phyloP scores from a whole-genome alignment of 2,113 vertebrate species.

The Camelus dromedarius region DNA sequence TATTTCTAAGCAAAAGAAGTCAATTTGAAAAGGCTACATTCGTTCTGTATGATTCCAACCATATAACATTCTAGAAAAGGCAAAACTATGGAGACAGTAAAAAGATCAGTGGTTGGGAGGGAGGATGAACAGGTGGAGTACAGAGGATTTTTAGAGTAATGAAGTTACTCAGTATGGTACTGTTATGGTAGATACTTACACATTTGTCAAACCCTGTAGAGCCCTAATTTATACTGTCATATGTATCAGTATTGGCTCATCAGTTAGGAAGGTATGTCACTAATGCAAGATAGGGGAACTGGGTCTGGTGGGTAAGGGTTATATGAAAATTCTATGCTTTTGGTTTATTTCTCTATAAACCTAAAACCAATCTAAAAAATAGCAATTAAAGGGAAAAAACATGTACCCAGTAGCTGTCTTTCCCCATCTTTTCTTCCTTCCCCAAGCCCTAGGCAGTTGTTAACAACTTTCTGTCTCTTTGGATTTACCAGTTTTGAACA shows the following conservation, averaged over 20 bases:
- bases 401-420: not conserved
- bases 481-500: not conserved
- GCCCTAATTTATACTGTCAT: not conserved
- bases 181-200: not conserved
- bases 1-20: not conserved
- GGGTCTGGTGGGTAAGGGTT: no score
- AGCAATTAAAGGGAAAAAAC: not conserved
- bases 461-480: not conserved
- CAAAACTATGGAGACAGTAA: not conserved
- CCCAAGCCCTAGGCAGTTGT: not conserved
- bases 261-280: not conserved
- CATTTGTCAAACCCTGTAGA: not conserved
- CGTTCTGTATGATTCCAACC: not conserved
- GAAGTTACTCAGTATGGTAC: not conserved
- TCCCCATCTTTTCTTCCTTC: not conserved
- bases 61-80: not conserved
- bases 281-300: not conserved
- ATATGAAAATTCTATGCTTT: not conserved
- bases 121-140: not conserved
- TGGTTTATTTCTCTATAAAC: conserved; percentile 4
- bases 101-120: not conserved
- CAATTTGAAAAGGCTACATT: not conserved
- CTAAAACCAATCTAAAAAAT: not conserved
- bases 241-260: not conserved
- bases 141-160: not conserved